Conservation (phyloP, 2,113 vertebrate species). For the Grus americana region DNA sequence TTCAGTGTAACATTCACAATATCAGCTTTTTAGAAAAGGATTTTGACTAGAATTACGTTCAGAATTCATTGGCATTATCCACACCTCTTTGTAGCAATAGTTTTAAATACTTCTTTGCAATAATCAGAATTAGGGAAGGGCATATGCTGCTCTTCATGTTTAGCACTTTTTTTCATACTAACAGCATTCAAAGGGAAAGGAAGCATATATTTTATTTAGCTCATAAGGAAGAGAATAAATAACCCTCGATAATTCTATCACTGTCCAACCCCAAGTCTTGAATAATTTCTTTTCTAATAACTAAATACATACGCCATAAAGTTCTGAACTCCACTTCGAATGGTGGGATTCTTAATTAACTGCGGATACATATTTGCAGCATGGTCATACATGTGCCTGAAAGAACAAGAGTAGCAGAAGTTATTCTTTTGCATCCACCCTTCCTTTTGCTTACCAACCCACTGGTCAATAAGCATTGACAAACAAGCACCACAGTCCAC, state of each 20-base stretch:
- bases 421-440: neutral
- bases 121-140: neutral
- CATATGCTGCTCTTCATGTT: neutral
- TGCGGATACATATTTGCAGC: slow-evolving; percentile 88
- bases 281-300: neutral
- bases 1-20: neutral
- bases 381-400: slow-evolving; percentile 87
- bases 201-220: neutral
- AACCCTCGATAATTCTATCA: neutral
- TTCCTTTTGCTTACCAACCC: neutral
- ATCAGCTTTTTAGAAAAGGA: neutral
- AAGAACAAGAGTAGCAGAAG: slow-evolving; percentile 31
- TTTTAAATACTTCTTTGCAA: neutral
- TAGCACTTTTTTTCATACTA: neutral
- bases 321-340: slow-evolving; percentile 72
- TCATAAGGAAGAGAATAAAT: neutral
- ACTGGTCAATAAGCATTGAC: neutral
- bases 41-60: neutral
- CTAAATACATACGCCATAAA: slow-evolving; percentile 83
- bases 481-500: neutral
- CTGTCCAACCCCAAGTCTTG: neutral
- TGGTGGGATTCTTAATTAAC: slow-evolving; percentile 74
- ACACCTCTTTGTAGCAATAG: neutral
- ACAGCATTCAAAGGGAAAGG: neutral
- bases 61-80: neutral